phyloP scores from a whole-genome alignment of 2,888 invertebrate genomes.

The Ennomos quercinarius region DNA sequence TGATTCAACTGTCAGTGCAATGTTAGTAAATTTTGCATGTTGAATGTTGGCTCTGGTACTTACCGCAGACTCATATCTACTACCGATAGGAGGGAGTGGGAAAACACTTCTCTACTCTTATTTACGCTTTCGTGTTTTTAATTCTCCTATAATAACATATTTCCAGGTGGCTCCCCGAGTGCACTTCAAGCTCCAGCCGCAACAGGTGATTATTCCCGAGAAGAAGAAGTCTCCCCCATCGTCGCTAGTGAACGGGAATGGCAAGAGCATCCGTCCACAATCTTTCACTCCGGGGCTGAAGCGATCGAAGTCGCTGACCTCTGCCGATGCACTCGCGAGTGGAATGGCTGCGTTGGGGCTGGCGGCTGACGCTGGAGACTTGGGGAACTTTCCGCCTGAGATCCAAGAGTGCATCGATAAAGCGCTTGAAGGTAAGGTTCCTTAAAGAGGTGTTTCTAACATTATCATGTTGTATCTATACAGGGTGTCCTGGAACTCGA shows the following conservation, averaged over 20 bases:
- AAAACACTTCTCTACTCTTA: too few species aligned
- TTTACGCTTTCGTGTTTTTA: too few species aligned
- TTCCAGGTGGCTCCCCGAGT: slow-evolving; percentile 83
- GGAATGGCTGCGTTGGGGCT: slow-evolving; percentile 88
- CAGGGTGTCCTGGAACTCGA: too few species aligned
- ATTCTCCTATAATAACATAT: slow-evolving; percentile 24
- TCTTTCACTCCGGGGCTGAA: slow-evolving; percentile 86
- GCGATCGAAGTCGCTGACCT: slow-evolving; percentile 93
- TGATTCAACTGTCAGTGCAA: too few species aligned
- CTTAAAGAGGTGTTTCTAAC: too few species aligned
- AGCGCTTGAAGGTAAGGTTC: slow-evolving; percentile 87
- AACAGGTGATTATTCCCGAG: slow-evolving; percentile 71
- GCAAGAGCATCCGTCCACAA: slow-evolving; percentile 75
- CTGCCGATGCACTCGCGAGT: slow-evolving; percentile 89
- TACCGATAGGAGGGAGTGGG: too few species aligned
- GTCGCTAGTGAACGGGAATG: slow-evolving; percentile 74
- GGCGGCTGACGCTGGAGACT: slow-evolving; percentile 90
- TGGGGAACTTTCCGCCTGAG: slow-evolving; percentile 90
- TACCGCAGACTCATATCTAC: too few species aligned
- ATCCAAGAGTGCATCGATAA: slow-evolving; percentile 90
- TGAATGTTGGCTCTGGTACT: too few species aligned
- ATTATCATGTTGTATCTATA: too few species aligned
- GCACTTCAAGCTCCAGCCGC: slow-evolving; percentile 84
- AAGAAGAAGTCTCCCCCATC: slow-evolving; percentile 79
- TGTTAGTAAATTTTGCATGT: too few species aligned